A percentile compares a stretch with the other conserved stretches of the same genome.
phyloP scores from a whole-genome alignment of 2,888 invertebrate species.

The Rhyacophila evoluta region DNA sequence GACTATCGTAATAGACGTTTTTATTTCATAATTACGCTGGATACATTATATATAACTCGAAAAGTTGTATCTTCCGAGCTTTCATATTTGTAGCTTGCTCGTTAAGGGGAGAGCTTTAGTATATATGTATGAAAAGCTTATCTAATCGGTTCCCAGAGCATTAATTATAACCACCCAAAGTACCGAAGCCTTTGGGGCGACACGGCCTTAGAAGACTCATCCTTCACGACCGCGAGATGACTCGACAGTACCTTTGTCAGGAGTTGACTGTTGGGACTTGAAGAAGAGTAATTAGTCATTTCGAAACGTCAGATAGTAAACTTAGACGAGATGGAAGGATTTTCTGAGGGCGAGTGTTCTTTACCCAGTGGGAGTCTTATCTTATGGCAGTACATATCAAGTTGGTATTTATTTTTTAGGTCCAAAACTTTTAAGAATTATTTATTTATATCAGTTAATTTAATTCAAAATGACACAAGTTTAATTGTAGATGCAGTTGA shows the following conservation, averaged over 20 bases:
- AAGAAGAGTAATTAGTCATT: slow-evolving; percentile 19
- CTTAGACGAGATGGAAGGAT: slow-evolving; percentile 19
- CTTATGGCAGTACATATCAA: too few species aligned
- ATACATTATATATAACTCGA: neutral
- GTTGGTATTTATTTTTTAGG: too few species aligned
- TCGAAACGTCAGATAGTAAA: slow-evolving; percentile 24
- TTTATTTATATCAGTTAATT: too few species aligned
- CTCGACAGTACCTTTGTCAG: slow-evolving; percentile 22
- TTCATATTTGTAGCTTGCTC: neutral
- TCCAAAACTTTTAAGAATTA: too few species aligned
- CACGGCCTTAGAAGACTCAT: slow-evolving; percentile 12
- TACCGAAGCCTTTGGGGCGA: neutral
- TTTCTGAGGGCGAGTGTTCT: neutral
- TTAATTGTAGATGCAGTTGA: too few species aligned
- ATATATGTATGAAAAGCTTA: slow-evolving; percentile 19
- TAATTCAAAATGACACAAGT: too few species aligned
- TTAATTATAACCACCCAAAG: slow-evolving; percentile 8
- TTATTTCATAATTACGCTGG: too few species aligned
- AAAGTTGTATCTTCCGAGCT: neutral
- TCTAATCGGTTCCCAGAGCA: slow-evolving; percentile 22
- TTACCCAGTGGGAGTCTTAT: too few species aligned
- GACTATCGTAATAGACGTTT: too few species aligned
- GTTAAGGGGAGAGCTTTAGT: neutral
- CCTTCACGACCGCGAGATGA: slow-evolving; percentile 19
- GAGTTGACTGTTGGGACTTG: slow-evolving; percentile 19